Evolutionary conservation across 2,113 vertebrate genomes (phyloP).

Genomic region (Oxygymnocypris stewartii): DNA sequence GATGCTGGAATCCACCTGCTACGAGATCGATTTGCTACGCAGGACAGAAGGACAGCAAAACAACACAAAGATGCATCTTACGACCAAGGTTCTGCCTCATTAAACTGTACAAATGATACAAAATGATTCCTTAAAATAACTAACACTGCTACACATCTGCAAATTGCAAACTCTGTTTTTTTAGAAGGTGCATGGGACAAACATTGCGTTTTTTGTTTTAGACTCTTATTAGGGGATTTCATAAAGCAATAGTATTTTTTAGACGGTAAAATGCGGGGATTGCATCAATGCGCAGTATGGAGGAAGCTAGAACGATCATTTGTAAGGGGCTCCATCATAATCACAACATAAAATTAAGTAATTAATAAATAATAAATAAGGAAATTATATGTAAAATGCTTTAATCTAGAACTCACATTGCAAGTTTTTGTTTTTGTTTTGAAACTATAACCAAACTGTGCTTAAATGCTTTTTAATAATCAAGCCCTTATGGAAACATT

Average conservation of each 20-base stretch:
- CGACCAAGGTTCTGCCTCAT: background rate
- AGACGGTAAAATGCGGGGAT: background rate
- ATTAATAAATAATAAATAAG: background rate
- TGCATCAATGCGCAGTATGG: background rate
- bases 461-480: background rate
- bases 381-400: too few species aligned
- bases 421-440: too few species aligned
- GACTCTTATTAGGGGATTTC: background rate
- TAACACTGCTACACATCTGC: background rate
- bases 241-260: background rate
- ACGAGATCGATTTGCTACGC: conserved; percentile 23
- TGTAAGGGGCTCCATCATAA: background rate
- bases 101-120: background rate
- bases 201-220: background rate
- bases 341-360: background rate
- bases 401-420: too few species aligned
- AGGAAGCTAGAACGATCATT: background rate
- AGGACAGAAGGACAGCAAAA: conserved; percentile 36
- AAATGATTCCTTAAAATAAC: background rate
- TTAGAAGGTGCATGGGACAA: background rate
- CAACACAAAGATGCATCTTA: background rate
- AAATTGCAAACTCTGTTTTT: background rate
- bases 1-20: conserved; percentile 62
- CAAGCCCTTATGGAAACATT: background rate
- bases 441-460: background rate